Base-by-base conservation (phyloP, 2,888 invertebrate species). In the Vanessa cardui region DNA sequence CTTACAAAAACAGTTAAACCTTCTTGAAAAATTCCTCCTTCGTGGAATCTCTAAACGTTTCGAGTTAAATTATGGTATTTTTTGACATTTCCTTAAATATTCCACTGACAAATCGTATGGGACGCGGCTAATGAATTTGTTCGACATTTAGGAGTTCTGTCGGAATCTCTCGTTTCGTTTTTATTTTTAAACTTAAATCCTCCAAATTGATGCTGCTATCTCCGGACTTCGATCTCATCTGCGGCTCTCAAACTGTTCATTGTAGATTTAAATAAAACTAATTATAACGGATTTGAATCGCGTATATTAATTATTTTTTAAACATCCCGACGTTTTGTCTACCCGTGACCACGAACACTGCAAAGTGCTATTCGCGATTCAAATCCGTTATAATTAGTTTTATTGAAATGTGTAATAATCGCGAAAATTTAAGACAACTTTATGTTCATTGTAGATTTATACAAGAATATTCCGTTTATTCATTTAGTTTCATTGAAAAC, bases 111-210 rank as follows among this genome's bases (percentile, higher is more conserved):
- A 90, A 90, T 89, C 79, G 82, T 82, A 73, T 61, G 66, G 71
- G 72, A 74, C 72, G 72, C 72, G 80, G 82, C 81, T 83, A 84
- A 88, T 89, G 85, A 88, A 89, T 87, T 85, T 85, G 89, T 89
- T 76, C 76, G 71, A 80, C 80, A 82, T 84, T 82, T 79, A 74
- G 72, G 79, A 73, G 74, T 79, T 82, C 77, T 74, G 77, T 78
- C 75, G 81, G 87, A 85, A 89, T 89, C 78, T 78, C 66, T 73
- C 26, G 77, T 69, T 73, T 79, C 0, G 50, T 83, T 77, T 84
- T 66, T 82, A 72, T 85, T 85, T 84, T 80, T 73, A 66, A 74
- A 69, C 56, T 54, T 73, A 69, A 69, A 72, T 81, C 79, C 76
- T 70, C 77, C 74, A 83, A 87, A 85, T 83, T 83, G 83, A 83